Evolutionary conservation across 2,797 vertebrate genomes (phyloP).

Genomic region (Molothrus aeneus): DNA sequence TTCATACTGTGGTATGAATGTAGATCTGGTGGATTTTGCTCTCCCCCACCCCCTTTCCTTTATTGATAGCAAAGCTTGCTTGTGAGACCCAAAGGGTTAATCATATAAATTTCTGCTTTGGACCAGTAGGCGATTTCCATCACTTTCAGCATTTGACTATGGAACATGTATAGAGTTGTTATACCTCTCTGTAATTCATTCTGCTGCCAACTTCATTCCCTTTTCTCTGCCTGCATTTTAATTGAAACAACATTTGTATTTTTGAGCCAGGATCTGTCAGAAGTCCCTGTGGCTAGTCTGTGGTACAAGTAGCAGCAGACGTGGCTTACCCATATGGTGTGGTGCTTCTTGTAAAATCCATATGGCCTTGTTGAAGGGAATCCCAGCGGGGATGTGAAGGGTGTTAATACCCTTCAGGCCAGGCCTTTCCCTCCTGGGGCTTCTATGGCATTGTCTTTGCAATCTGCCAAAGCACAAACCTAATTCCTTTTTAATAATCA

Average conservation of each 20-base stretch:
- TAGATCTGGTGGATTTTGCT: not conserved
- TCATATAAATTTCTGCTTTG: conserved; percentile 38
- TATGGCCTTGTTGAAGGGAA: conserved; percentile 92
- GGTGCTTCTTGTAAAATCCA: conserved; percentile 92
- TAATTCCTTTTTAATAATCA: conserved; percentile 90
- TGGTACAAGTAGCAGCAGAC: conserved; percentile 83
- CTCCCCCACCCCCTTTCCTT: not conserved
- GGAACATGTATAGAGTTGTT: conserved; percentile 69
- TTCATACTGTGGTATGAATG: not conserved
- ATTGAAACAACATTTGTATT: conserved; percentile 90
- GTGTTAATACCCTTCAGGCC: conserved; percentile 95
- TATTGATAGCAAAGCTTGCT: not conserved
- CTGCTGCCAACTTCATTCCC: conserved; percentile 77
- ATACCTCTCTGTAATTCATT: conserved; percentile 72
- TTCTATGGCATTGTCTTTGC: conserved; percentile 90
- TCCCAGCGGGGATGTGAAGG: conserved; percentile 90
- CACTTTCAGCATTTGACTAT: conserved; percentile 49
- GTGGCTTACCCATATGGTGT: conserved; percentile 93
- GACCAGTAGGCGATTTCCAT: conserved; percentile 40
- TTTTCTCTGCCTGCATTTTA: conserved; percentile 82
- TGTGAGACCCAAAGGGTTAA: conserved; percentile 46
- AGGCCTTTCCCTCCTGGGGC: conserved; percentile 87
- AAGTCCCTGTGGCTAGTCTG: conserved; percentile 88
- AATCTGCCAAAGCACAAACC: conserved; percentile 89
- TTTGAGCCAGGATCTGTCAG: conserved; percentile 83